Percentiles rank a stretch among this genome's conserved stretches.
phyloP scores from a whole-genome alignment of 2,797 vertebrate species.

The Onychomys torridus region DNA sequence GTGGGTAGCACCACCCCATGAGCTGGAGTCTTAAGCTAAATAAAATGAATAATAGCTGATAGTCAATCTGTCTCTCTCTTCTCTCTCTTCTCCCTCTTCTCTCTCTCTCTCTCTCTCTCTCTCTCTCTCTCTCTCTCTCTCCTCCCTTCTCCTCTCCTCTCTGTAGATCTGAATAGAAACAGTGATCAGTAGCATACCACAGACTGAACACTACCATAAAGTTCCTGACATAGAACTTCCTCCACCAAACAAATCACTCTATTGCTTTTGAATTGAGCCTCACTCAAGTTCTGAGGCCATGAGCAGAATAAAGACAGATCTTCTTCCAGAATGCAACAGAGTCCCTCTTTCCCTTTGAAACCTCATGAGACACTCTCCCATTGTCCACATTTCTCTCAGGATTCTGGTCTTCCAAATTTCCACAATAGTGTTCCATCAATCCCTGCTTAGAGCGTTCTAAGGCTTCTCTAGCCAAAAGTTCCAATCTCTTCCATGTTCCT shows the following conservation, averaged over 20 bases:
- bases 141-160: not conserved
- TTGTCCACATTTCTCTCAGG: not conserved
- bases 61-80: too few relatives aligned
- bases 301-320: not conserved
- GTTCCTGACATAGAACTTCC: too few relatives aligned
- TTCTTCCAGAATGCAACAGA: not conserved
- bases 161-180: not conserved
- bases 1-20: not conserved
- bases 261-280: not conserved
- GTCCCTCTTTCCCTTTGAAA: not conserved
- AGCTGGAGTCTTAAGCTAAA: not conserved
- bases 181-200: not conserved
- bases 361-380: not conserved
- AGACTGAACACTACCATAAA: not conserved
- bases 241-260: not conserved
- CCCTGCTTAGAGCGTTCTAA: not conserved
- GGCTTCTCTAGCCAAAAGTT: not conserved
- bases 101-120: too few relatives aligned
- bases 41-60: not conserved
- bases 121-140: not conserved
- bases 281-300: not conserved
- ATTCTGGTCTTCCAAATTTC: not conserved
- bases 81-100: too few relatives aligned
- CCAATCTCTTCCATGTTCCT: not conserved
- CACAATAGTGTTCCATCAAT: not conserved